Conservation (phyloP, 1,140 invertebrate species). For the Cataglyphis hispanica region DNA sequence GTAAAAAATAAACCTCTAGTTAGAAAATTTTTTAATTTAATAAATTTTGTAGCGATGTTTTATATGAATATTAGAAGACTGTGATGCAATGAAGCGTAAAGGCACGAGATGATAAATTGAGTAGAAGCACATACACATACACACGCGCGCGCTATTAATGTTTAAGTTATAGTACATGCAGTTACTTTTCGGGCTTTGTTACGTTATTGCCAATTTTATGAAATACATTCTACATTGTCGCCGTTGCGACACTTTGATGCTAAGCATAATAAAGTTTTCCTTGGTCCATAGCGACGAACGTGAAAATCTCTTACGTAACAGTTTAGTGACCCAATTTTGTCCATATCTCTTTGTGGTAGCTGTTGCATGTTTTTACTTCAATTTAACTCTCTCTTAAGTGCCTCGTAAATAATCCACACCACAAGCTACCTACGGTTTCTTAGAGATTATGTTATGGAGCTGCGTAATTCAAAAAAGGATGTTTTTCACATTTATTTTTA, state of each 20-base stretch:
- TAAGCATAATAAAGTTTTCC: conserved; percentile 1
- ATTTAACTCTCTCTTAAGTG: conserved; percentile 16
- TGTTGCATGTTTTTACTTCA: conserved; percentile 3
- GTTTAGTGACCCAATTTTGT: conserved; percentile 22
- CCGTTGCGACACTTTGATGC: background rate
- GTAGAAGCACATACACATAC: background rate
- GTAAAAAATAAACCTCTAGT: background rate
- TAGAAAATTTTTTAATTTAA: background rate
- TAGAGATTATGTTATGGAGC: background rate
- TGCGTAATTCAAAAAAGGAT: background rate
- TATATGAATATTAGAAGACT: conserved; percentile 21
- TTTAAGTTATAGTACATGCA: background rate
- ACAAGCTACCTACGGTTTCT: background rate
- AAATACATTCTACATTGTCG: background rate
- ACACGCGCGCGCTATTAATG: background rate
- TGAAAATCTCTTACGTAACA: conserved; percentile 10
- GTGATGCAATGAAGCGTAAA: background rate
- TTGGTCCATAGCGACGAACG: background rate
- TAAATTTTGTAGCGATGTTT: background rate
- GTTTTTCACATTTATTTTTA: conserved; percentile 1
- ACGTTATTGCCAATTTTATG: background rate
- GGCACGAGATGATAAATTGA: conserved; percentile 25
- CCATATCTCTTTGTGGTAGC: background rate
- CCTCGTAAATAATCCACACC: conserved; percentile 8
- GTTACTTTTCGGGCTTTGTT: background rate